Conservation (phyloP, 1,140 invertebrate species). For the Drosophila lacertosa region DNA sequence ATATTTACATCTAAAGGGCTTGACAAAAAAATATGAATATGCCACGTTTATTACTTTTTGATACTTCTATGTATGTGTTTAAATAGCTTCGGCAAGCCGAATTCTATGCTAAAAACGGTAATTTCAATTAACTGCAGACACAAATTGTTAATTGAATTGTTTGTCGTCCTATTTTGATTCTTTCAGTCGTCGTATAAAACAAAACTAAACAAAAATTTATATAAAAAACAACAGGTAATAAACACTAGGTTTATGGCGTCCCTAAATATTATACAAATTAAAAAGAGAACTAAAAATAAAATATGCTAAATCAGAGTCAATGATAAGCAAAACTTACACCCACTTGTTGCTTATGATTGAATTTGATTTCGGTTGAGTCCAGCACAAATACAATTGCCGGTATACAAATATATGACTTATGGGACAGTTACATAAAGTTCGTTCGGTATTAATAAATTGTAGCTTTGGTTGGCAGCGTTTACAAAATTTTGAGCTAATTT, state of each 20-base stretch:
- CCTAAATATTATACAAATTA: constrained; percentile 26
- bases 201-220: constrained; percentile 20
- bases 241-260: constrained; percentile 12
- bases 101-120: neutral
- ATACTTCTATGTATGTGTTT: constrained; percentile 17
- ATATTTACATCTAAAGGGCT: constrained; percentile 40
- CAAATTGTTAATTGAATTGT: constrained; percentile 26
- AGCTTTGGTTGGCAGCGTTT: constrained; percentile 76
- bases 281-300: neutral
- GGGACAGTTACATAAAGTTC: constrained; percentile 29
- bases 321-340: constrained; percentile 53
- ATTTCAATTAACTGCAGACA: constrained; percentile 17
- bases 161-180: constrained; percentile 12
- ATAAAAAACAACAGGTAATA: neutral
- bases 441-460: constrained; percentile 44
- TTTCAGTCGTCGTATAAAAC: constrained; percentile 28
- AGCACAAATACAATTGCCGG: constrained; percentile 20
- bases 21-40: constrained; percentile 4
- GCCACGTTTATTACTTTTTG: constrained; percentile 7
- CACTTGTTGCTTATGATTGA: constrained; percentile 49
- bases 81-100: constrained; percentile 18
- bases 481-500: constrained; percentile 59
- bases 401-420: constrained; percentile 18
- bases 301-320: constrained; percentile 55
- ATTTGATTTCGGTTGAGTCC: constrained; percentile 44